Evolutionary conservation across 2,888 invertebrate genomes (phyloP), one percentile per base, ranked within the genome.

Genomic region (Zaprionus bogoriensis): DNA sequence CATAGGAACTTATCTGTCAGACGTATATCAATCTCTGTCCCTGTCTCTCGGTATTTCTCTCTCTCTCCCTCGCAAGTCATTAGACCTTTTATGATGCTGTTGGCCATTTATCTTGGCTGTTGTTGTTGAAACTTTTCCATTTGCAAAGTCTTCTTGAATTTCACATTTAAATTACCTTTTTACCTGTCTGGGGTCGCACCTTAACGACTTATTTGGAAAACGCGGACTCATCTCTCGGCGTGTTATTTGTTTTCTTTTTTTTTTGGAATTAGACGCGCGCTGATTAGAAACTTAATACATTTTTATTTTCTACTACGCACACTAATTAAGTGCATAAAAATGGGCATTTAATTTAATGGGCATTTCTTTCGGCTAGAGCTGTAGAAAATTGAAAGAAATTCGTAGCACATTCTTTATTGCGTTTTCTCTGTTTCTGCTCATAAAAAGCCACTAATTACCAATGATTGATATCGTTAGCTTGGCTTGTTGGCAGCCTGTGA

Each of bases 161-260:
- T 57, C 10, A 39, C 47, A 36, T 25, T 61, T 38, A 39, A 50
- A 45, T 61, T 47, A 38, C 42, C 12, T 46, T 50, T 59, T 48
- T 72, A 72, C 60, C 69, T 67, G 71, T 17, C 39, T 30, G 32
- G 23, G 7, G 25, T 41, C 22, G 32, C 22, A 41, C 39, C 25
- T 19, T 67, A 67, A 47, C 44, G 54, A 52, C 51, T 55, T 53
- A 46, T 28, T 10, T 19, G 27, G 28, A 70, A 73, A 64, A 32
- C 42, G 58, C 63, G 25, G 20, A 54, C 20, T 73, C 68, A 73
- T 58, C 32, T 51, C 10, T 5, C 12, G 23, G 22, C 27, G 12
- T 36, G 7, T 36, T 17, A 48, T 61, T 65, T 46, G 14, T 51
- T 20, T 12, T 30, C 27, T 25, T 61, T 14, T 30, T 45, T 22